These are phyloP conservation scores for Rissa tridactyla DNA, from an alignment of 2,113 vertebrate species.

Conservation along the genomic window DNA sequence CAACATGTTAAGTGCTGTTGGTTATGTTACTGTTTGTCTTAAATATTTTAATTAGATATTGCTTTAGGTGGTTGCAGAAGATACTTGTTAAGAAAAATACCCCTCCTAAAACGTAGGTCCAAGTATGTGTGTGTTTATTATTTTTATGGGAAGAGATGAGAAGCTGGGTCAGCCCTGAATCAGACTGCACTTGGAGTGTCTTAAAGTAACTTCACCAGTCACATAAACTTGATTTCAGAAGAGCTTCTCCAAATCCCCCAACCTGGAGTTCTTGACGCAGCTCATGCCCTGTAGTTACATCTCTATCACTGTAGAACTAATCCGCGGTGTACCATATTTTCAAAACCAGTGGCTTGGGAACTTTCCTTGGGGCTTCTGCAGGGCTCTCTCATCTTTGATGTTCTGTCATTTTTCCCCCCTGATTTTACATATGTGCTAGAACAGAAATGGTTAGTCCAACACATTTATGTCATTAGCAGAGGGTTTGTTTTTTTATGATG, in stretches of 20 bases:
- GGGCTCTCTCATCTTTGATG: background rate
- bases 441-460: background rate
- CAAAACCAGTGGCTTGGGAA: background rate
- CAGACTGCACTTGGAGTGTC: background rate
- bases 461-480: constrained; percentile 30
- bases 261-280: background rate
- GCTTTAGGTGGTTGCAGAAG: background rate
- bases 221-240: background rate
- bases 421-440: background rate
- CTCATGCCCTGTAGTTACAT: background rate
- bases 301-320: background rate
- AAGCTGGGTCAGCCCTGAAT: background rate
- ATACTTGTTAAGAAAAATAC: background rate
- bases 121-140: background rate
- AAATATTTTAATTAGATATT: background rate
- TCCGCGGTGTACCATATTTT: background rate
- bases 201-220: background rate
- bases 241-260: accelerated
- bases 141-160: background rate
- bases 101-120: background rate
- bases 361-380: background rate
- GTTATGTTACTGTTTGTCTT: background rate
- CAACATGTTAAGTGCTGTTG: accelerated
- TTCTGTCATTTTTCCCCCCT: background rate
- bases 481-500: background rate